These are phyloP conservation scores for Galerucella nymphaeae DNA, from an alignment of 2,888 invertebrate species.

Conservation along the genomic window DNA sequence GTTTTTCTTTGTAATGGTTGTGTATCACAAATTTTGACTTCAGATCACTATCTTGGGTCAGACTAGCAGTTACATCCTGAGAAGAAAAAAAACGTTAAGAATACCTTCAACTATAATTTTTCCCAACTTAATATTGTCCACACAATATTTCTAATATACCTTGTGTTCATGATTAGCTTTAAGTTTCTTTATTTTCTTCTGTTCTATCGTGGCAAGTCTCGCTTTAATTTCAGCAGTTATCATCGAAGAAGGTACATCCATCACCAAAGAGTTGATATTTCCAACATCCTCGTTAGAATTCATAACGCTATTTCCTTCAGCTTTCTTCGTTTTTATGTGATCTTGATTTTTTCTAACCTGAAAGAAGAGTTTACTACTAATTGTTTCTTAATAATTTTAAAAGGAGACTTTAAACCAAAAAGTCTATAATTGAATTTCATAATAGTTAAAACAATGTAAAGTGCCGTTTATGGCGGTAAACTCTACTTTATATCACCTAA, in stretches of 20 bases:
- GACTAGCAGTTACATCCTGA: conserved; percentile 49
- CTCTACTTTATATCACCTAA: too few relatives aligned
- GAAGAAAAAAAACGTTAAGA: conserved; percentile 25
- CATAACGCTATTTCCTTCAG: conserved; percentile 18
- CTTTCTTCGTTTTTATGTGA: conserved; percentile 47
- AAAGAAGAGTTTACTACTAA: too few relatives aligned
- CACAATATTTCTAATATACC: conserved; percentile 34
- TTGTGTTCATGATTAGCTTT: conserved; percentile 57
- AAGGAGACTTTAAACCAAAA: too few relatives aligned
- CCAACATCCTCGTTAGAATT: conserved; percentile 31
- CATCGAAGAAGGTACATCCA: conserved; percentile 26
- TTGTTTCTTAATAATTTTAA: too few relatives aligned
- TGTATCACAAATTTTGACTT: conserved; percentile 58
- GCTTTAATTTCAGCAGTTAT: conserved; percentile 41
- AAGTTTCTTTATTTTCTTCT: conserved; percentile 58
- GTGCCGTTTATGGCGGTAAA: too few relatives aligned
- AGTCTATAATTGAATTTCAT: too few relatives aligned
- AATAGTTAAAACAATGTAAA: too few relatives aligned
- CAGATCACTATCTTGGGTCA: conserved; percentile 48
- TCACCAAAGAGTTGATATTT: conserved; percentile 24
- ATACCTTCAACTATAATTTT: not conserved
- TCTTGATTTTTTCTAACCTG: conserved; percentile 53
- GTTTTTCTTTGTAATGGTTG: conserved; percentile 56
- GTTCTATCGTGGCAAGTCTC: conserved; percentile 46
- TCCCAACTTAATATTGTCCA: not conserved